Base-by-base conservation (phyloP, 2,888 invertebrate species). In the Lithophane leautieri region DNA sequence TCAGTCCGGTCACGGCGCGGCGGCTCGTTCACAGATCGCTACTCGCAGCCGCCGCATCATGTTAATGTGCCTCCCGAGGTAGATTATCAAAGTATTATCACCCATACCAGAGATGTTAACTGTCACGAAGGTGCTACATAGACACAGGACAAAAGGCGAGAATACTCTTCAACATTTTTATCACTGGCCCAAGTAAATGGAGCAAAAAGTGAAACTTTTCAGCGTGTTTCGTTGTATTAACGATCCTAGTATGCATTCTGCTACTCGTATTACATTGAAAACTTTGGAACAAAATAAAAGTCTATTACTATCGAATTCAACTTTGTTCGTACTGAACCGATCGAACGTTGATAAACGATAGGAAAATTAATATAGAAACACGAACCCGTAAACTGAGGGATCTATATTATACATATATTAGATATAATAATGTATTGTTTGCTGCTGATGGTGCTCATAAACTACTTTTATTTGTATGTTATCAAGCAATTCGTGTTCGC, bases 11-110 rank as follows among this genome's bases (percentile, higher is more conserved):
- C 88, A 90, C 87, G 88, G 84, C 83, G 86, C 79, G 82, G 78
- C 83, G 84, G 85, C 85, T 89, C 88, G 90, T 89, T 91, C 89
- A 84, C 89, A 87, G 90, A 87, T 90, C 86, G 86, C 87, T 88
- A 83, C 85, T 73, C 81, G 78, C 87, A 85, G 84, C 88, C 85
- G 76, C 86, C 83, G 81, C 82, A 86, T 89, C 87, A 88, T 88
- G 87, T 88, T 90, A 90, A 90, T 89, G 89, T 89, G 86, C 83
- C 88, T 85, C 87, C 82, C 79, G 89, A 86, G 88, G 78, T 87
- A 85, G 83, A 90, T 91, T 90, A 89, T 86, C 86, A 88, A 81
- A 89, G 86, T 87, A 88, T 84, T 87, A 89, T 88, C 86, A 85
- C 86, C 84, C 79, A 76, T 86, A 84, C 79, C 76, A 78, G 73